Base-by-base conservation (phyloP, 2,797 vertebrate genomes). In the Lates japonicus region DNA sequence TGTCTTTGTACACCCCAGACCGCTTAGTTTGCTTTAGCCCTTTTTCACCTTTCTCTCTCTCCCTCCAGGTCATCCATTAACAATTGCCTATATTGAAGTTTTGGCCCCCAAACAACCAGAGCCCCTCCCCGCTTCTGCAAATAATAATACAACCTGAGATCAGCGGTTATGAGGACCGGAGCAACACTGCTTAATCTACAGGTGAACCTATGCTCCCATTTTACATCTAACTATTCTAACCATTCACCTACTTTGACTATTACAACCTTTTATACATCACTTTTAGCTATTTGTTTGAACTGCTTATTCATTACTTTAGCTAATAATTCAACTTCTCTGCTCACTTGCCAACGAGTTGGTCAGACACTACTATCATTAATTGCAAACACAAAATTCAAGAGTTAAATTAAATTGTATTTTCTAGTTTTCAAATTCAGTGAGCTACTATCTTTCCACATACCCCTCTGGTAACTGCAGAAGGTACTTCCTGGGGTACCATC, bases 71-170 rank as follows among this genome's bases (percentile, higher is more conserved):
- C 97, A 77, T 99, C 98, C 86, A 98, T 99, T 91, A n/a, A 98
- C 97, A 20, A 99, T 98, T 0, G 97, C 99, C 79, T 99, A 99
- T 84, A 97, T 99, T 2, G 98, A 99, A 88, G 97, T 99, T 67
- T 95, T 99, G n/a, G 81, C 98, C 98, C 0, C 98, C 98, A 65
- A 99, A 99, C 93, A 99, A 99, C 91, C 98, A 99, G 94, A 99
- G 98, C n/a, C 63, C 98, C 98, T 64, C 98, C 98, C 0, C 96
- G 95, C 55, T 99, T 99, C 97, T 96, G 83, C 93, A n/a, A n/a
- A n/a, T 13, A 95, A 84, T 94, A 97, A 88, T 99, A 98, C 92
- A 98, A 93, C 90, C 94, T 98, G 98, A 99, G 92, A 94, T 99
- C 90, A 99, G 98, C 1, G 98, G 98, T 97, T 31, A 98, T 98